Base-by-base conservation (phyloP, 1,140 invertebrate genomes). In the Melipona quadrifasciata region DNA sequence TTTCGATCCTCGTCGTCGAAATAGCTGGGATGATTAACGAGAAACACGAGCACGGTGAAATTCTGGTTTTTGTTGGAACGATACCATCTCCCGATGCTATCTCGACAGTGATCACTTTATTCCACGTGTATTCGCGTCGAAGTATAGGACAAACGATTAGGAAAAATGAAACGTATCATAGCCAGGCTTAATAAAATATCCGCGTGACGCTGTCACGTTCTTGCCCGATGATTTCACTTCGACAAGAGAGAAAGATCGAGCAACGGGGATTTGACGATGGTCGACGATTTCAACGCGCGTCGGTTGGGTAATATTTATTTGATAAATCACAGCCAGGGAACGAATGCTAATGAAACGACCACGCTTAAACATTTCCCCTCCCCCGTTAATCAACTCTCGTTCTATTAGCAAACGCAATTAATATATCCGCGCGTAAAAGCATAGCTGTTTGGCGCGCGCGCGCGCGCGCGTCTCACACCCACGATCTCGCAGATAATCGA, bases 401-500 rank as follows among this genome's bases (percentile, higher is more conserved):
- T 70, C 82, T 39, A 71, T 71, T 31, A 57, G 55, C 51, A 68
- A 24, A 47, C 27, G 75, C 75, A 79, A 84, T 84, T 79, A 84
- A 84, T 78, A 78, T 71, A 57, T 61, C 65, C 53, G 31, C 65
- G 64, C 16, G 65, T 58, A 78, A 78, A 83, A 64, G 75, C 53
- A 70, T 21, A 16, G 53, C 24, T 47, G n/a, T 47, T 31, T 53
- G 19, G 58, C 24, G 31, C n/a, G 53, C n/a, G 79, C 39, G 74
- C 61, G 64, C 53, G 64, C 55, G 75, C 8, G 10, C 47, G 47
- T 64, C 39, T 21, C 75, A 16, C 75, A 16, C 75, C 61, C 57
- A 73, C 68, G 27, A 67, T 80, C 73, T 72, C 77, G 57, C 68
- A 57, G 70, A 84, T 89, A 89, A 89, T 89, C 84, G 80, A 17